A percentile compares a stretch with the other conserved stretches of the same genome.
Evolutionary conservation across 2,888 invertebrate genomes (phyloP).

Genomic region (Drosophila mettleri): DNA sequence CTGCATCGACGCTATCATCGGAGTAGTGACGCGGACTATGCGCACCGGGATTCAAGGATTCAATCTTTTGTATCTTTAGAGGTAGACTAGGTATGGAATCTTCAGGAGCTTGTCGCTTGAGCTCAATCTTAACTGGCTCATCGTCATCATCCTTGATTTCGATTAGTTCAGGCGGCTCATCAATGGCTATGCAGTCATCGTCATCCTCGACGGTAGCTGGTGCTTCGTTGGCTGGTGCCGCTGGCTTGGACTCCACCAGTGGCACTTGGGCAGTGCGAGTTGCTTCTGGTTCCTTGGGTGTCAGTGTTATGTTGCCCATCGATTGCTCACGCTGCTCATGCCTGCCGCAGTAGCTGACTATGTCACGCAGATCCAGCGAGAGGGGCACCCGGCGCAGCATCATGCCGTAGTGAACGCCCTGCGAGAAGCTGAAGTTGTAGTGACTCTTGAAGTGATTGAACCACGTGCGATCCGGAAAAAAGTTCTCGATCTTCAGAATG

Average conservation of each 20-base stretch:
- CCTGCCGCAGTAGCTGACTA: conserved; percentile 80
- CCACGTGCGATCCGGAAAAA: conserved; percentile 77
- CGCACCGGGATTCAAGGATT: conserved; percentile 42
- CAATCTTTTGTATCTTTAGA: conserved; percentile 74
- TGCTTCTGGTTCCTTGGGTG: conserved; percentile 59
- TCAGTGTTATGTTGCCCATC: conserved; percentile 59
- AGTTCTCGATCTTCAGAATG: conserved; percentile 80
- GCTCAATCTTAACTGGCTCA: conserved; percentile 18
- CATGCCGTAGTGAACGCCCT: conserved; percentile 42
- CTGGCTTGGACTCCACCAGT: conserved; percentile 25
- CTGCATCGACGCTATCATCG: conserved; percentile 50
- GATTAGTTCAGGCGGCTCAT: conserved; percentile 52
- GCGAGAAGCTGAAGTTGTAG: conserved; percentile 66
- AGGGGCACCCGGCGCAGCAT: conserved; percentile 66
- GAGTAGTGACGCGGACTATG: conserved; percentile 55
- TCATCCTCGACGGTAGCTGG: conserved; percentile 32
- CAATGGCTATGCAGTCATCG: conserved; percentile 58
- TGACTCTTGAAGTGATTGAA: conserved; percentile 72
- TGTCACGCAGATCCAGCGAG: conserved; percentile 79
- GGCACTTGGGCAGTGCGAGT: conserved; percentile 24
- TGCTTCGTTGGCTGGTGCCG: not conserved
- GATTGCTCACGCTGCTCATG: conserved; percentile 69
- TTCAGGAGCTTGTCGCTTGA: conserved; percentile 21
- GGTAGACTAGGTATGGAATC: conserved; percentile 21
- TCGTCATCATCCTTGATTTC: conserved; percentile 62